phyloP scores from a whole-genome alignment of 2,888 invertebrate species.

The Scelioninae gen. 1 region DNA sequence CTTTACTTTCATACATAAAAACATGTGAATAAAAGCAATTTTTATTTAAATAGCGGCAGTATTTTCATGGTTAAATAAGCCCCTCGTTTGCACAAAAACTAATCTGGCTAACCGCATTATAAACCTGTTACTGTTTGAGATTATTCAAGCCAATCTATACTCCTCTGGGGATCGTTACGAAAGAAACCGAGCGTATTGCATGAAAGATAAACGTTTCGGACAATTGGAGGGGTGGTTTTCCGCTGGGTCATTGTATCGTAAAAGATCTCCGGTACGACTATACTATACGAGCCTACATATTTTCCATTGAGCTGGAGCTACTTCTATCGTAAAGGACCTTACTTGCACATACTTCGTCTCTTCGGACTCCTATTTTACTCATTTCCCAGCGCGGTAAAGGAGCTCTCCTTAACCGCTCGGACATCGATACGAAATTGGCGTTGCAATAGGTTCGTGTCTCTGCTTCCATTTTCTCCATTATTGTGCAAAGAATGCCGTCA shows the following conservation, averaged over 20 bases:
- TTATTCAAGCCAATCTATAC: conserved; percentile 38
- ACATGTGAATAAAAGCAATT: too few relatives aligned
- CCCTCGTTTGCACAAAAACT: too few relatives aligned
- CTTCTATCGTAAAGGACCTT: conserved; percentile 55
- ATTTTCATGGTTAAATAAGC: too few relatives aligned
- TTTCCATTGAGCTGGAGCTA: too few relatives aligned
- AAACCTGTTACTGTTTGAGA: conserved; percentile 17
- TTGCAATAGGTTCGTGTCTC: conserved; percentile 36
- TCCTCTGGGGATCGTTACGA: conserved; percentile 31
- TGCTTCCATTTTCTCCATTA: conserved; percentile 50
- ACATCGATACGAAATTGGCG: conserved; percentile 41
- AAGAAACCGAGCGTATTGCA: conserved; percentile 38
- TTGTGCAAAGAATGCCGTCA: conserved; percentile 46
- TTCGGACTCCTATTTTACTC: conserved; percentile 47
- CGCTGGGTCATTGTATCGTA: conserved; percentile 72
- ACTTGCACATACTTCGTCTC: conserved; percentile 59
- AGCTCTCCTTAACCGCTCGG: conserved; percentile 32
- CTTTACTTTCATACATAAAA: too few relatives aligned
- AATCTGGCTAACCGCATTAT: conserved; percentile 28
- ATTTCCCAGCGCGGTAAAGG: conserved; percentile 49
- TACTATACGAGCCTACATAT: conserved; percentile 73
- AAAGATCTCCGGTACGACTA: conserved; percentile 74
- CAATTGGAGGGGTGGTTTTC: conserved; percentile 38
- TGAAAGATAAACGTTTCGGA: conserved; percentile 54
- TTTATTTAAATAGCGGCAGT: too few relatives aligned